Base-by-base conservation (phyloP, 2,888 invertebrate genomes). In the Callinectes sapidus region DNA sequence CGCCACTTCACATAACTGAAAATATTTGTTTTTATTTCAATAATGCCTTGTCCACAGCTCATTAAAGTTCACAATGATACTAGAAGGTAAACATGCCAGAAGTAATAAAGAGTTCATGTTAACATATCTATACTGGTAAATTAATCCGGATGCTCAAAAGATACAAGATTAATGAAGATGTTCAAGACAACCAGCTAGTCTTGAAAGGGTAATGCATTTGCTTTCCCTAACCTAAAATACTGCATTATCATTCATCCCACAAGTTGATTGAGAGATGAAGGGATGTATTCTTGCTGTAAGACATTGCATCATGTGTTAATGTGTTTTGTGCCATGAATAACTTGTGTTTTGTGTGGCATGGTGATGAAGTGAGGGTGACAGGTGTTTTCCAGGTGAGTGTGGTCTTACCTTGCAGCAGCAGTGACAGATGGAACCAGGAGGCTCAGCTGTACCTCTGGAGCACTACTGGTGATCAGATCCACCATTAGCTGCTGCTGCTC, bases 1-100 rank as follows among this genome's bases (percentile, higher is more conserved):
- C 90, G 91, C 94, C 92, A 94, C 61, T 92, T 91, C 2, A 92
- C 91, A 90, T 91, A 94, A 71, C 92, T 92, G 91, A 28, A 90
- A 23, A 77, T 48, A 35, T 81, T 35, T 16, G 35, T 35, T 16
- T 81, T 35, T 10, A 71, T 28, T 71, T 71, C 2, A 28, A 71
- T 71, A 71, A 18, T 23, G n/a, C n/a, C 6, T n/a, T 13, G 71
- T 71, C 71, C 48, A 48, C 8, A 48, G 48, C 48, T 8, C 48
- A 48, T 48, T 48, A 48, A 71, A 10, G 28, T 28, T 6, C 6
- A 10, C n/a, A n/a, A 71, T n/a, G 5, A 71, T 28, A 2, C n/a
- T 23, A 13, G n/a, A n/a, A 71, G 71, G 28, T n/a, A 28, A 71
- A n/a, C n/a, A 71, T 28, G 8, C 10, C 71, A 28, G 28, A 28